Conservation (phyloP, 2,888 invertebrate species). For the Cephus pygmeus region DNA sequence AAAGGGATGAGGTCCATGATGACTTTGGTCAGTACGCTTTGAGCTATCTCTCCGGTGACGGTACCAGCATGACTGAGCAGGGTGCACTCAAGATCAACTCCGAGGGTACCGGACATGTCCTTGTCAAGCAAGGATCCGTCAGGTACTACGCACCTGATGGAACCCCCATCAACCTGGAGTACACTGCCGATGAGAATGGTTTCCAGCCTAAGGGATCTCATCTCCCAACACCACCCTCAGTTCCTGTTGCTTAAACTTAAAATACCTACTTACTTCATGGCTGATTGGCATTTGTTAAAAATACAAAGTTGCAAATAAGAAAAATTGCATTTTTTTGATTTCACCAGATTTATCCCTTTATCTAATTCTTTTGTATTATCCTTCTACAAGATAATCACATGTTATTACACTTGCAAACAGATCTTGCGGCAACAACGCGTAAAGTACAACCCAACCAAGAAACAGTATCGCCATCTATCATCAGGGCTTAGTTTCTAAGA, state of each 20-base stretch:
- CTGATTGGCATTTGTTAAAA: not conserved
- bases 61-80: constrained; percentile 33
- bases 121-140: constrained; percentile 39
- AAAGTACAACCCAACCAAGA: not conserved
- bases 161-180: constrained; percentile 30
- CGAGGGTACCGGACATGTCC: constrained; percentile 30
- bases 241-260: not conserved
- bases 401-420: not conserved
- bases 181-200: constrained; percentile 35
- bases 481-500: not conserved
- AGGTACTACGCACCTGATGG: constrained; percentile 39
- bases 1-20: constrained; percentile 31
- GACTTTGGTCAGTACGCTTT: constrained; percentile 38
- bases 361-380: not conserved
- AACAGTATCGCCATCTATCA: not conserved
- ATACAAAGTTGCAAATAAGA: not conserved
- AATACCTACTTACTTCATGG: not conserved
- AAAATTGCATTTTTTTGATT: not conserved
- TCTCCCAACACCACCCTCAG: constrained; percentile 22
- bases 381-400: not conserved
- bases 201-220: constrained; percentile 32
- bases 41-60: constrained; percentile 35
- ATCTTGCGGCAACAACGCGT: not conserved
- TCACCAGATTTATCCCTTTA: not conserved
- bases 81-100: constrained; percentile 33